Conservation (phyloP, 2,113 vertebrate species). For the Pomatostomus ruficeps region DNA sequence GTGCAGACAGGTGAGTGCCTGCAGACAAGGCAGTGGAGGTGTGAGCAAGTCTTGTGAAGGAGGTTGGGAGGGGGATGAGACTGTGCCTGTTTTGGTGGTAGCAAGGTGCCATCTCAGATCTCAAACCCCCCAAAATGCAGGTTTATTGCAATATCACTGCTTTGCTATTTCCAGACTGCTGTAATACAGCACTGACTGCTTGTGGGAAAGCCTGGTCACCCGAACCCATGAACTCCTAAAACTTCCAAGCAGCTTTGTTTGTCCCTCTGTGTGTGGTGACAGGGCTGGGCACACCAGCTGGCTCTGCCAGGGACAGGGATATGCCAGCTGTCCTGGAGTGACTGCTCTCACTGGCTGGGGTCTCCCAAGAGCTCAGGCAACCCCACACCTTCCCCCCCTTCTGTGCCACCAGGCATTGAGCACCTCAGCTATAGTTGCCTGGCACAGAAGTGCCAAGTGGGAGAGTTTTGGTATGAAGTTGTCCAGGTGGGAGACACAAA, state of each 20-base stretch:
- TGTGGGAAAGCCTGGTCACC: neutral
- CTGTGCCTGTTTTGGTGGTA: neutral
- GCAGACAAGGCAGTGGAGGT: neutral
- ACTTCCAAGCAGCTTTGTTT: neutral
- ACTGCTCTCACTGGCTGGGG: neutral
- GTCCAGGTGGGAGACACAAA: neutral
- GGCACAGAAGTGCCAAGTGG: neutral
- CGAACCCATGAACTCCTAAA: rapidly evolving
- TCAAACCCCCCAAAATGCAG: neutral
- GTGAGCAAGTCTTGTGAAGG: neutral
- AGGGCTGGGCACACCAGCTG: neutral
- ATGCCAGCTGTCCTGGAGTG: rapidly evolving
- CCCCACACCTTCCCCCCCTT: neutral
- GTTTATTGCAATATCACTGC: neutral
- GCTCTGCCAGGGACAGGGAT: neutral
- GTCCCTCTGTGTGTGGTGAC: neutral
- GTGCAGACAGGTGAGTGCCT: neutral
- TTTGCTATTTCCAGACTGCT: neutral
- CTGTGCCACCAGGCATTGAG: rapidly evolving
- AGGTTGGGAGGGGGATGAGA: rapidly evolving
- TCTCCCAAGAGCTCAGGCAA: neutral
- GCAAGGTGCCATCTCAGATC: neutral
- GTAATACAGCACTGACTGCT: neutral
- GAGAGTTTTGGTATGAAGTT: neutral
- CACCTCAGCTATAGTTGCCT: neutral